Conservation (phyloP, 1,140 invertebrate species). For the Drosophila virilis region DNA sequence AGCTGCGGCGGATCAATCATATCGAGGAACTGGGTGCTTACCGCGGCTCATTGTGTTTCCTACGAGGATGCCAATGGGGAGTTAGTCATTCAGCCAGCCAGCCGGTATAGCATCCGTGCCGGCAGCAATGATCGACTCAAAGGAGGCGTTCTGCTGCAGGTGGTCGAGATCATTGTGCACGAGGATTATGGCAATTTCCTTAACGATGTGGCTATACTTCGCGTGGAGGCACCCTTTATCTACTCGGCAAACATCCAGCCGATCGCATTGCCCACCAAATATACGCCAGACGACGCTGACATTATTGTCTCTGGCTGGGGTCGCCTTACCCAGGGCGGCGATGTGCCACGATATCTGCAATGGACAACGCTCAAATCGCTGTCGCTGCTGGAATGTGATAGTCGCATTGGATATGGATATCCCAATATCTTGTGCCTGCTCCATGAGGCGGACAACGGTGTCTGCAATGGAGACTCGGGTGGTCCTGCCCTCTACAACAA, state of each 20-base stretch:
- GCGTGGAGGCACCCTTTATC: constrained; percentile 72
- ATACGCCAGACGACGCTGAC: constrained; percentile 57
- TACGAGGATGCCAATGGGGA: constrained; percentile 3
- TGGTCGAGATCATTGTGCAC: constrained; percentile 77
- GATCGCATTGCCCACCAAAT: constrained; percentile 63
- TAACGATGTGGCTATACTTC: constrained; percentile 85
- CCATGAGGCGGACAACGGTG: constrained; percentile 60
- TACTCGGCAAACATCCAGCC: constrained; percentile 76
- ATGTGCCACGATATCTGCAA: constrained; percentile 60
- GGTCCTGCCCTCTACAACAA: constrained; percentile 70
- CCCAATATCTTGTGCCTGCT: constrained; percentile 56
- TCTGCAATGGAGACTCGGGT: constrained; percentile 72
- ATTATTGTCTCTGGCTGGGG: constrained; percentile 85
- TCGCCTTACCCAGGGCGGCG: constrained; percentile 61
- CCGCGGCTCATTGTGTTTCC: constrained; percentile 86
- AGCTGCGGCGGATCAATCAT: constrained; percentile 87
- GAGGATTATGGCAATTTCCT: constrained; percentile 66
- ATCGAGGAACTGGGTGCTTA: constrained; percentile 85
- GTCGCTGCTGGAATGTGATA: constrained; percentile 32
- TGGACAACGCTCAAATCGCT: constrained; percentile 64
- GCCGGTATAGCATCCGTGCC: constrained; percentile 46
- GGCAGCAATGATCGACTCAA: constrained; percentile 57
- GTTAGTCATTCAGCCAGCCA: constrained; percentile 11
- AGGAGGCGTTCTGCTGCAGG: constrained; percentile 52
- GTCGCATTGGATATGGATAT: constrained; percentile 33